Evolutionary conservation across 2,797 vertebrate species (phyloP).

Genomic region (Malurus splendens): DNA sequence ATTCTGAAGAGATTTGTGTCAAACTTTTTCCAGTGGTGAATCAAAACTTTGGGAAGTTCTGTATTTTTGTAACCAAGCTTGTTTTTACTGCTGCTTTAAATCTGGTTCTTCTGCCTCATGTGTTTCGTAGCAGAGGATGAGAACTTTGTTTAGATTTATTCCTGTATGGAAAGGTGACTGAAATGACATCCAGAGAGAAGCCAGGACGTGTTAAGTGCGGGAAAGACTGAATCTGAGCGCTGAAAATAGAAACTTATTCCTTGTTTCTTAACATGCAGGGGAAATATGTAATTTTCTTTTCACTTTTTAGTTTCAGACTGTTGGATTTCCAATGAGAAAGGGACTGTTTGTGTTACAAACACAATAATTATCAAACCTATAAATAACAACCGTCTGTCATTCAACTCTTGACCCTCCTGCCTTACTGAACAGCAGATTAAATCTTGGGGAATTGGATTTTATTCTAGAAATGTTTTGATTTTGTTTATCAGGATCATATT

Average conservation of each 20-base stretch:
- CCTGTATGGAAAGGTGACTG: not conserved
- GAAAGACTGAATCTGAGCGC: not conserved
- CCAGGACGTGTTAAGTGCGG: not conserved
- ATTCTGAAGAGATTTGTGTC: not conserved
- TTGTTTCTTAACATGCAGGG: not conserved
- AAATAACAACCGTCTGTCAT: not conserved
- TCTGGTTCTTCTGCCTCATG: not conserved
- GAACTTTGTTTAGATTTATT: not conserved
- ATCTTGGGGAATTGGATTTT: not conserved
- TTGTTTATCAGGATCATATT: not conserved
- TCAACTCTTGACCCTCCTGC: not conserved
- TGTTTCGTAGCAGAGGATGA: not conserved
- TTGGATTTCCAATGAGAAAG: slow-evolving; percentile 2
- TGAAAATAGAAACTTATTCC: not conserved
- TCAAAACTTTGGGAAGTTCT: not conserved
- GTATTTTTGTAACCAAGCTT: not conserved
- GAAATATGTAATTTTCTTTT: not conserved
- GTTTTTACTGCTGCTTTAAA: not conserved
- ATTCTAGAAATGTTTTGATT: not conserved
- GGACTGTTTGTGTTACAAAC: not conserved
- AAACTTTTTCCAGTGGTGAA: not conserved
- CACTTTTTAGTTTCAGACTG: not conserved
- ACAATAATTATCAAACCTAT: slow-evolving; percentile 18
- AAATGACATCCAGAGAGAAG: not conserved
- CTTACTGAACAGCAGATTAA: not conserved